Percentiles rank a stretch among this genome's conserved stretches.
phyloP scores from a whole-genome alignment of 1,140 invertebrate genomes.

The Drosophila tani region DNA sequence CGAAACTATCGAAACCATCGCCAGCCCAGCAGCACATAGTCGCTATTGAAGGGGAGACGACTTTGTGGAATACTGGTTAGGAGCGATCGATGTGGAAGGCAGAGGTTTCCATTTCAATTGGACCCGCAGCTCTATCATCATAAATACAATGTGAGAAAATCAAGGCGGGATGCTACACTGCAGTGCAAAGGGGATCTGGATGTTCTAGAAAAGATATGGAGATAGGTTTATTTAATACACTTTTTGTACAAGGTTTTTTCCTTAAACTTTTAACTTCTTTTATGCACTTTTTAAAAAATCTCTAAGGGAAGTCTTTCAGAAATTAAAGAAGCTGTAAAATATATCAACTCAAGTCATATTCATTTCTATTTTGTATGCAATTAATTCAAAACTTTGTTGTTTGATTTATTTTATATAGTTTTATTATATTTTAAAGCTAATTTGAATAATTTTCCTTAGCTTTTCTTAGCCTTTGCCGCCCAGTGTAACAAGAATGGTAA shows the following conservation, averaged over 20 bases:
- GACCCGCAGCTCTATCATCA: constrained; percentile 38
- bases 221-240: neutral
- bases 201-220: neutral
- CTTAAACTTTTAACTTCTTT: neutral
- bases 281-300: neutral
- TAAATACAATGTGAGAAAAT: constrained; percentile 56
- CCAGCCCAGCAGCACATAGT: no score
- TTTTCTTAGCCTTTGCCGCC: neutral
- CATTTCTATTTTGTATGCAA: neutral
- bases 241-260: neutral
- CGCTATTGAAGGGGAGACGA: neutral
- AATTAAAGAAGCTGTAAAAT: neutral
- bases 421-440: no score
- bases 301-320: neutral
- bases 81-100: constrained; percentile 32
- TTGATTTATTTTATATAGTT: neutral
- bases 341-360: no score
- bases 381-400: neutral
- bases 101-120: constrained; percentile 77
- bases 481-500: constrained; percentile 50
- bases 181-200: neutral
- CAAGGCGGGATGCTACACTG: constrained; percentile 32
- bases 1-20: constrained; percentile 44
- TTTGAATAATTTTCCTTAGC: neutral
- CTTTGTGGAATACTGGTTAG: constrained; percentile 3